Conservation (phyloP, 2,113 vertebrate species). For the Silurus meridionalis region DNA sequence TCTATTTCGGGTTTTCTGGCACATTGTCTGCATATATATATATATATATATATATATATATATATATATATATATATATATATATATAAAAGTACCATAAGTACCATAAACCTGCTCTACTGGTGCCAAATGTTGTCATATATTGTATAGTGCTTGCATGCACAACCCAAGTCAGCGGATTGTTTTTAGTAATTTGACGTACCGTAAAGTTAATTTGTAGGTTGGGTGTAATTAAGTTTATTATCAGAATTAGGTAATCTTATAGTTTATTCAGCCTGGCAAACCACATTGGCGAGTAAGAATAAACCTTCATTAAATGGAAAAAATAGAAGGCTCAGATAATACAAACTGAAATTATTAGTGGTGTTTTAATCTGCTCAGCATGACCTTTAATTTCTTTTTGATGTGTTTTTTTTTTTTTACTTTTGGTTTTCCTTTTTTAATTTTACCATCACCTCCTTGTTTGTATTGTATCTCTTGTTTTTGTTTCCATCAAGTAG, state of each 20-base stretch:
- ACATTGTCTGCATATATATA: not conserved
- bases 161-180: not conserved
- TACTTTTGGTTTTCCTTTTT: too few species aligned
- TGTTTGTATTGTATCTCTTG: not conserved
- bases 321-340: not conserved
- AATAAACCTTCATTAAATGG: not conserved
- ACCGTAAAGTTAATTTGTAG: not conserved
- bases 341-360: not conserved
- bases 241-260: not conserved
- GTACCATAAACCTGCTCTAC: not conserved
- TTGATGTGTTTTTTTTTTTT: not conserved
- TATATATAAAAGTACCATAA: too few species aligned
- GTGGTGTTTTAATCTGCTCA: not conserved
- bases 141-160: not conserved
- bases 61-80: too few species aligned
- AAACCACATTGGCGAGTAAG: not conserved
- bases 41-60: too few species aligned
- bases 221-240: not conserved
- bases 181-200: not conserved
- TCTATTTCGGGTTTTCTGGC: not conserved
- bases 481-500: not conserved
- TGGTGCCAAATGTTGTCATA: not conserved
- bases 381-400: not conserved
- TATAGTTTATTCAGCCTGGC: not conserved
- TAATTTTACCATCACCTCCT: not conserved